A percentile compares a stretch with the other conserved stretches of the same genome.
phyloP scores from a whole-genome alignment of 2,113 vertebrate genomes.

The Tetrax tetrax region DNA sequence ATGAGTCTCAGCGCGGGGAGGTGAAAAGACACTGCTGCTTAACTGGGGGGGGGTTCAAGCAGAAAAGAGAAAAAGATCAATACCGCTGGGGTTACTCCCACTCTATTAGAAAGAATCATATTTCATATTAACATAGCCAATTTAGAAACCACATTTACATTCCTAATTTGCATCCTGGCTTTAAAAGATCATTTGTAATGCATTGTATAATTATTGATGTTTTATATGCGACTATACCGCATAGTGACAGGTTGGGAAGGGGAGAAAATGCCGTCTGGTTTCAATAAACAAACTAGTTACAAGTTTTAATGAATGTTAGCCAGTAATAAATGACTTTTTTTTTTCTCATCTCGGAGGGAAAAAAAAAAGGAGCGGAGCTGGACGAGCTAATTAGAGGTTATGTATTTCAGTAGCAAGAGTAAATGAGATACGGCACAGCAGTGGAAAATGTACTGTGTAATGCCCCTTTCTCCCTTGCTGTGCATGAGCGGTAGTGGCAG shows the following conservation, averaged over 20 bases:
- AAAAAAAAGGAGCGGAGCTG: background rate
- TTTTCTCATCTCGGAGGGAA: background rate
- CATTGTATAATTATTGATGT: constrained; percentile 65
- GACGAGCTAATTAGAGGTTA: constrained; percentile 39
- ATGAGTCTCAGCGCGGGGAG: constrained; percentile 77
- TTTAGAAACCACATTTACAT: constrained; percentile 70
- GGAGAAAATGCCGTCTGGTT: constrained; percentile 5
- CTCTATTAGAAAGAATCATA: constrained; percentile 72
- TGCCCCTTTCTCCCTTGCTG: constrained; percentile 32
- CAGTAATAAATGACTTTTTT: background rate
- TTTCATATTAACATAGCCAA: constrained; percentile 69
- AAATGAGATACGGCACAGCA: constrained; percentile 51
- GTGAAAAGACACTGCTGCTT: constrained; percentile 76
- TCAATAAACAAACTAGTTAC: constrained; percentile 53
- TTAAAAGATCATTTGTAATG: constrained; percentile 70
- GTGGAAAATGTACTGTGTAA: constrained; percentile 5
- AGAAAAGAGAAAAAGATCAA: constrained; percentile 67
- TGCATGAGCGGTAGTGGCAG: constrained; percentile 42
- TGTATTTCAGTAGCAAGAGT: constrained; percentile 26
- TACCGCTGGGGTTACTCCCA: constrained; percentile 71
- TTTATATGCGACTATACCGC: constrained; percentile 15
- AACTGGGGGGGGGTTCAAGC: constrained; percentile 32
- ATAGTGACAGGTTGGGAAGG: constrained; percentile 13
- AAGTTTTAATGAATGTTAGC: constrained; percentile 60
- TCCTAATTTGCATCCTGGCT: constrained; percentile 71